These are phyloP conservation scores for Choreutis nemorana DNA, from an alignment of 2,888 invertebrate species.

Conservation along the genomic window DNA sequence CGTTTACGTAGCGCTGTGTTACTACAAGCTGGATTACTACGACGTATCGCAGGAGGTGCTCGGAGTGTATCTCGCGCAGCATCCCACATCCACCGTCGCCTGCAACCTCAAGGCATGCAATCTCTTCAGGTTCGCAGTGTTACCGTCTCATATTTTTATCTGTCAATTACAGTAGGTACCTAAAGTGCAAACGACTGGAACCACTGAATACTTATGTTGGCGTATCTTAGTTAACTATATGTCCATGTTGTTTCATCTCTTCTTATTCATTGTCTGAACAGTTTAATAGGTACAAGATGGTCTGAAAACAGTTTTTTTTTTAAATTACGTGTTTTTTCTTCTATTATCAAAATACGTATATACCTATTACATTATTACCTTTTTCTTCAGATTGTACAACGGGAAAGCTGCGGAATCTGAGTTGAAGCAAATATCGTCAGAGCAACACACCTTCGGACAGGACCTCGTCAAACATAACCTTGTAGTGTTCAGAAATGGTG, in stretches of 20 bases:
- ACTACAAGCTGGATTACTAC: conserved; percentile 98
- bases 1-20: conserved; percentile 96
- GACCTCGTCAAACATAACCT: conserved; percentile 95
- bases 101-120: conserved; percentile 88
- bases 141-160: too few species aligned
- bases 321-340: too few species aligned
- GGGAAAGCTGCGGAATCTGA: conserved; percentile 95
- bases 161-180: too few species aligned
- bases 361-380: too few species aligned
- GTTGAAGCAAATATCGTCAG: conserved; percentile 82
- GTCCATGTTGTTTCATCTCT: too few species aligned
- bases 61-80: conserved; percentile 89
- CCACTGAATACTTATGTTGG: too few species aligned
- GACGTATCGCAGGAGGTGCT: conserved; percentile 98
- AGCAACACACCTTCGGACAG: conserved; percentile 80
- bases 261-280: too few species aligned
- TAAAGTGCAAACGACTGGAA: too few species aligned
- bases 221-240: too few species aligned
- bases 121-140: conserved; percentile 48
- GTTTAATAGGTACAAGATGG: too few species aligned
- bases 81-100: conserved; percentile 93
- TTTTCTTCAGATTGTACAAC: conserved; percentile 77
- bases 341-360: too few species aligned
- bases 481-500: conserved; percentile 93
- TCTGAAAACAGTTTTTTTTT: too few species aligned